These are phyloP conservation scores for Cotesia chilonis DNA, from an alignment of 1,140 invertebrate species.

Conservation along the genomic window DNA sequence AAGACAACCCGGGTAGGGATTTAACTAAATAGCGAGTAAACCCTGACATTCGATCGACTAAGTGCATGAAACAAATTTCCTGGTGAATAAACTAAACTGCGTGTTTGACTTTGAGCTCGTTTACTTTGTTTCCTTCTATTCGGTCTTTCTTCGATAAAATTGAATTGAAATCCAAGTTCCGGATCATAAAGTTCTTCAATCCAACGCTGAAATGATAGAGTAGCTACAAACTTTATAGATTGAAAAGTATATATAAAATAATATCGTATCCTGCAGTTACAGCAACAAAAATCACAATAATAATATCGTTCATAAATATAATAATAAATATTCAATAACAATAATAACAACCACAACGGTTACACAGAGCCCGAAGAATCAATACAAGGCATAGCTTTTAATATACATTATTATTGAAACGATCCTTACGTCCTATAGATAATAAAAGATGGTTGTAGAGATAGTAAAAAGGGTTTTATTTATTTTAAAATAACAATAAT, in stretches of 20 bases:
- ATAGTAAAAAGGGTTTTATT: no score
- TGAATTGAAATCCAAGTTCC: conserved; percentile 26
- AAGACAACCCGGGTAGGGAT: neutral
- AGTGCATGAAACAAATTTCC: conserved; percentile 33
- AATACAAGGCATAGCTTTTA: no score
- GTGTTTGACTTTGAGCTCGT: conserved; percentile 19
- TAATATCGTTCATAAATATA: neutral
- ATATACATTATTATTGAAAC: no score
- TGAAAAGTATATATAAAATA: conserved; percentile 6
- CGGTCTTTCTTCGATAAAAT: neutral
- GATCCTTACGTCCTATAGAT: no score
- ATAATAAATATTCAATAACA: no score
- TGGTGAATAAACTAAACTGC: conserved; percentile 12
- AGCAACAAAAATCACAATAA: neutral
- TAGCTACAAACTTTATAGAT: conserved; percentile 23
- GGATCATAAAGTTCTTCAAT: conserved; percentile 31
- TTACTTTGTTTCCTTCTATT: conserved; percentile 12
- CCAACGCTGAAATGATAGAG: conserved; percentile 23
- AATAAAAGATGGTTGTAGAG: neutral
- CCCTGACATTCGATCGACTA: conserved; percentile 20
- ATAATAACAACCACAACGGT: no score
- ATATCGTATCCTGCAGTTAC: conserved; percentile 3
- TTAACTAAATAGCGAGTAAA: conserved; percentile 4
- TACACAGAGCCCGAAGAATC: no score
- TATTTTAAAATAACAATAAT: neutral